These are phyloP conservation scores for Eupeodes latifasciatus DNA, from an alignment of 2,888 invertebrate genomes.

Conservation along the genomic window DNA sequence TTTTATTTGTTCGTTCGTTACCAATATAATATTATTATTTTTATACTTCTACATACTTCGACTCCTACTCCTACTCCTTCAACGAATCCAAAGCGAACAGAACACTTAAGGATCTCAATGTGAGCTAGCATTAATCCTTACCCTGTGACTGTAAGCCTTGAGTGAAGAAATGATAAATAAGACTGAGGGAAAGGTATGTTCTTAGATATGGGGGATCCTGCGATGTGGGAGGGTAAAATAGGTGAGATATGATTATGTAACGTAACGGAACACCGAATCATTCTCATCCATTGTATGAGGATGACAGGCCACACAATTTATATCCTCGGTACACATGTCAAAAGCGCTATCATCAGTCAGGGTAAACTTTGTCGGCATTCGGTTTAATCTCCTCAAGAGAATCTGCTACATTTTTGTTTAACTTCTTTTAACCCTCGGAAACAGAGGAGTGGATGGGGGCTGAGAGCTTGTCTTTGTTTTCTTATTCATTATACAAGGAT, in stretches of 20 bases:
- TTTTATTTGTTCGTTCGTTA: conserved; percentile 23
- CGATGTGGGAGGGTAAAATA: background rate
- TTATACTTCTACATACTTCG: conserved; percentile 4
- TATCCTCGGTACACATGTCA: conserved; percentile 52
- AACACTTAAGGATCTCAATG: conserved; percentile 19
- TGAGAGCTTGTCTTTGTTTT: conserved; percentile 40
- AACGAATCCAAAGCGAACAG: background rate
- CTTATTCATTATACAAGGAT: conserved; percentile 30
- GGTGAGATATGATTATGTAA: conserved; percentile 56
- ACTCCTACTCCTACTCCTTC: background rate
- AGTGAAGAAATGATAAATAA: background rate
- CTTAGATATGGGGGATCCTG: background rate
- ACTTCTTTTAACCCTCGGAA: conserved; percentile 21
- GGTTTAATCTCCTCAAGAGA: conserved; percentile 41
- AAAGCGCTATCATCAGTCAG: conserved; percentile 65
- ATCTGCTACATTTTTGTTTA: conserved; percentile 30
- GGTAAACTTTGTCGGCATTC: conserved; percentile 61
- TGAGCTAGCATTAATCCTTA: conserved; percentile 46
- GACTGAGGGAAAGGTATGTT: background rate
- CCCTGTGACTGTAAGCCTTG: conserved; percentile 9
- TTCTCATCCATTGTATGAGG: conserved; percentile 48
- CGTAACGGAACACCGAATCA: conserved; percentile 53
- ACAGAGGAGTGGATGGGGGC: background rate
- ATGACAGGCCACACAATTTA: conserved; percentile 55
- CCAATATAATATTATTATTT: conserved; percentile 37